Evolutionary conservation across 2,797 vertebrate species (phyloP), one percentile per base, ranked within the genome.

Genomic region (Pitangus sulphuratus): DNA sequence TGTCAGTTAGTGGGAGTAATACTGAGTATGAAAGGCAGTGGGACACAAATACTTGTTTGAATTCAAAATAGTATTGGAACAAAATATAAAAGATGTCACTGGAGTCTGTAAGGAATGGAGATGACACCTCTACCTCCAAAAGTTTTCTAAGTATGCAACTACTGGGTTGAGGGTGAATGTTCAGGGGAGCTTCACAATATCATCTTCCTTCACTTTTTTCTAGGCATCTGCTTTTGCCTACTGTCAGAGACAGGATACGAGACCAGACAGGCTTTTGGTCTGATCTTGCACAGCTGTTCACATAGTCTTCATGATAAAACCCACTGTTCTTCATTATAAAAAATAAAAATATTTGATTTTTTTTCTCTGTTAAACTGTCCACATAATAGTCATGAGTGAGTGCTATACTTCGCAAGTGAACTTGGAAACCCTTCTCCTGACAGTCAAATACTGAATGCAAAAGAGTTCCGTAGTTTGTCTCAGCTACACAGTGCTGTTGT

Each of bases 211-310:
- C 30, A 68, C 33, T 35, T 57, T 93, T 93, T 90, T 89, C 40
- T 39, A 76, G 42, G 39, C 65, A 90, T 89, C 80, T 95, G 83
- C 47, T 93, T 90, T 89, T 81, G 35, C 54, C 77, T 87, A n/a
- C 84, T 89, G 86, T 92, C 89, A 93, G 83, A 94, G 80, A 89
- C 84, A 86, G 77, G 61, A 93, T 92, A 84, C 1, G 0, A 58
- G 42, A 65, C 57, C 25, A 82, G 93, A 84, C 86, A 65, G 70
- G 42, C 30, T 91, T 91, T 88, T 31, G 80, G 61, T 90, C 50
- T 94, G 88, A 92, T 94, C 60, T 83, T 56, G 31, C 33, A 68
- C 83, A 91, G 76, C 76, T 90, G 76, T 68, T 80, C 82, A 74
- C 40, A 77, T 81, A 58, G 40, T 90, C 54, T 51, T 56, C 64